A percentile compares a stretch with the other conserved stretches of the same genome.
phyloP scores from a whole-genome alignment of 2,888 invertebrate species.

The Ctenicera cuprea region DNA sequence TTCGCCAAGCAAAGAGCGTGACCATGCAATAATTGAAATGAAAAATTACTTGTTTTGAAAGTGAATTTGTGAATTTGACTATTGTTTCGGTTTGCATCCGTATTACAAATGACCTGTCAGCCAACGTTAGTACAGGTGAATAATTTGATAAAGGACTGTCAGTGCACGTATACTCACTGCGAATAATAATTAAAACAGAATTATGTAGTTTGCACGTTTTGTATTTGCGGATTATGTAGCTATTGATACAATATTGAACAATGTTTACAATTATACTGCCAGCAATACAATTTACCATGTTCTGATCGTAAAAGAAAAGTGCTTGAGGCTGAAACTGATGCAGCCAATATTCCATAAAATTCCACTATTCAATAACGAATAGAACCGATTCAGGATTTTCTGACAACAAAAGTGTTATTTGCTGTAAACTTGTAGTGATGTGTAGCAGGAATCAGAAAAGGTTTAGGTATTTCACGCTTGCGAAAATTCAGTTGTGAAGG shows the following conservation, averaged over 20 bases:
- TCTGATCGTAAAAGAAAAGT: constrained; percentile 35
- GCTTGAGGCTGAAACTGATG: constrained; percentile 49
- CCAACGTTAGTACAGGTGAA: constrained; percentile 32
- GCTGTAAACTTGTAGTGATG: constrained; percentile 55
- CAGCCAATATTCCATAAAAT: constrained; percentile 54
- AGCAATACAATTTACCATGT: constrained; percentile 17
- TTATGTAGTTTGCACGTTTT: background rate
- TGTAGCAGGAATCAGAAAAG: constrained; percentile 54
- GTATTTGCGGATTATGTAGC: background rate
- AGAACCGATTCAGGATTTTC: constrained; percentile 53
- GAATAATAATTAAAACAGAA: background rate
- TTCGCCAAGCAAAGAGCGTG: constrained; percentile 8
- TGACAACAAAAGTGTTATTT: constrained; percentile 55
- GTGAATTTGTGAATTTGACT: constrained; percentile 28
- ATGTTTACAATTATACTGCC: constrained; percentile 5
- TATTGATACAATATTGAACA: background rate
- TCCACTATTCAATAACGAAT: constrained; percentile 53
- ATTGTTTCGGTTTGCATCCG: constrained; percentile 31
- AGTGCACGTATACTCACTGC: constrained; percentile 6
- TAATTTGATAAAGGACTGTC: constrained; percentile 36
- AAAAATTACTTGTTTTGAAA: constrained; percentile 41
- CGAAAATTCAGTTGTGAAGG: constrained; percentile 43
- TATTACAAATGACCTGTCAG: constrained; percentile 31
- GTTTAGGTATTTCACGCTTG: constrained; percentile 53
- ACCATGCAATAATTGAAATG: constrained; percentile 20